A percentile compares a stretch with the other conserved stretches of the same genome.
phyloP scores from a whole-genome alignment of 1,140 invertebrate species.

The Diorhabda carinulata region DNA sequence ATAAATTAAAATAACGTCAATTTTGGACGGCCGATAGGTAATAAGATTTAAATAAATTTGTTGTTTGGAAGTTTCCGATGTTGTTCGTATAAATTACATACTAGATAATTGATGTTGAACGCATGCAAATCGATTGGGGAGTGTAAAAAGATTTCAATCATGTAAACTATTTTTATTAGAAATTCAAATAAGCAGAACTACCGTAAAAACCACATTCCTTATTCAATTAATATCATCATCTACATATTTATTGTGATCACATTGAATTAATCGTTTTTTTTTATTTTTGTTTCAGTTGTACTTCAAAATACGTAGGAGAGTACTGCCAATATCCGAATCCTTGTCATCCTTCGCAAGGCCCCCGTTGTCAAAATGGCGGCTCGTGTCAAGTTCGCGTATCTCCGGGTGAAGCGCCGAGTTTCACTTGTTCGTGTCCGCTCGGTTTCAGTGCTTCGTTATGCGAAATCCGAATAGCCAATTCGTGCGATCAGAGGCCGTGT shows the following conservation, averaged over 20 bases:
- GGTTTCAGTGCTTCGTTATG: conserved; percentile 91
- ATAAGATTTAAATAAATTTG: no score
- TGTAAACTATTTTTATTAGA: no score
- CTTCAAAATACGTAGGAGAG: conserved; percentile 84
- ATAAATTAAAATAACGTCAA: no score
- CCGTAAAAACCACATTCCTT: no score
- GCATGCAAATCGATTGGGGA: no score
- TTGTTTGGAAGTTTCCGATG: no score
- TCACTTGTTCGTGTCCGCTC: conserved; percentile 81
- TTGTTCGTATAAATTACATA: no score
- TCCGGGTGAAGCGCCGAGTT: conserved; percentile 63
- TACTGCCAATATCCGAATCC: conserved; percentile 92
- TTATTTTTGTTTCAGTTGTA: conserved; percentile 75
- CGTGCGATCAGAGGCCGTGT: conserved; percentile 85
- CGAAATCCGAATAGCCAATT: conserved; percentile 84
- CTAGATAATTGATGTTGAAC: no score
- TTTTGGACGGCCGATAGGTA: no score
- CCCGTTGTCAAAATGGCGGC: conserved; percentile 88
- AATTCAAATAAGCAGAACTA: no score
- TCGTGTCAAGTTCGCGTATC: conserved; percentile 76
- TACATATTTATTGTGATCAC: background rate
- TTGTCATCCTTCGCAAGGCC: conserved; percentile 72
- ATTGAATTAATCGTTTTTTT: conserved; percentile 7
- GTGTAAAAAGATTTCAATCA: no score
- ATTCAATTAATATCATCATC: no score